phyloP scores from a whole-genome alignment of 2,888 invertebrate species.

The Crossocerus cetratus region DNA sequence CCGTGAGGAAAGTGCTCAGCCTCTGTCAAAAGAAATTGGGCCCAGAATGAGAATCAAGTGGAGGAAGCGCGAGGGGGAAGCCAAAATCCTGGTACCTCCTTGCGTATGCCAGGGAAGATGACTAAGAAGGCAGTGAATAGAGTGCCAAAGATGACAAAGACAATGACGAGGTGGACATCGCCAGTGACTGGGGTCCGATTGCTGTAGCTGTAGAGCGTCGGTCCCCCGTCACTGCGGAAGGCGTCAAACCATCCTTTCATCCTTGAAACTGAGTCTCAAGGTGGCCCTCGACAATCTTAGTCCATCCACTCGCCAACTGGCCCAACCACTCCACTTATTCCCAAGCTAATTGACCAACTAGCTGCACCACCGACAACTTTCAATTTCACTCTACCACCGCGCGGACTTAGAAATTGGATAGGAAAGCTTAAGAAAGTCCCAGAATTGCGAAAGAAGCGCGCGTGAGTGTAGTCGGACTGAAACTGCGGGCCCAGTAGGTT shows the following conservation, averaged over 20 bases:
- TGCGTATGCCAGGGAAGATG: slow-evolving; percentile 96
- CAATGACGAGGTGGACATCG: slow-evolving; percentile 92
- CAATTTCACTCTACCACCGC: no score
- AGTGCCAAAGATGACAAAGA: slow-evolving; percentile 92
- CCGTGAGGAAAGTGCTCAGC: slow-evolving; percentile 94
- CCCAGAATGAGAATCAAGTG: no score
- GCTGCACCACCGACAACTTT: no score
- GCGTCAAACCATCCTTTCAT: slow-evolving; percentile 99
- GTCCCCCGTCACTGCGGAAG: slow-evolving; percentile 97
- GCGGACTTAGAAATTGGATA: no score
- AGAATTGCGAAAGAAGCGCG: background rate
- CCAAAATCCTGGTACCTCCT: slow-evolving; percentile 83
- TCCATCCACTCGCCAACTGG: no score
- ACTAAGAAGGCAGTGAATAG: slow-evolving; percentile 96
- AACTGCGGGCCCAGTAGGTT: slow-evolving; percentile 68
- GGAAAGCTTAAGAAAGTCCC: no score
- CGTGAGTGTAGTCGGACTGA: background rate
- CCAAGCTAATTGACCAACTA: no score
- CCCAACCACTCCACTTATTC: no score
- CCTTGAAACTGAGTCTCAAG: slow-evolving; percentile 43
- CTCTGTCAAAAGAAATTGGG: slow-evolving; percentile 80
- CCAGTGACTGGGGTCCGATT: slow-evolving; percentile 97
- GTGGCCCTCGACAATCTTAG: no score
- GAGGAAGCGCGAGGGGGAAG: no score
- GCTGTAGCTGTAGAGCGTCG: slow-evolving; percentile 95